Conservation (phyloP, 2,888 invertebrate species). For the Omphaloscelis lunosa region DNA sequence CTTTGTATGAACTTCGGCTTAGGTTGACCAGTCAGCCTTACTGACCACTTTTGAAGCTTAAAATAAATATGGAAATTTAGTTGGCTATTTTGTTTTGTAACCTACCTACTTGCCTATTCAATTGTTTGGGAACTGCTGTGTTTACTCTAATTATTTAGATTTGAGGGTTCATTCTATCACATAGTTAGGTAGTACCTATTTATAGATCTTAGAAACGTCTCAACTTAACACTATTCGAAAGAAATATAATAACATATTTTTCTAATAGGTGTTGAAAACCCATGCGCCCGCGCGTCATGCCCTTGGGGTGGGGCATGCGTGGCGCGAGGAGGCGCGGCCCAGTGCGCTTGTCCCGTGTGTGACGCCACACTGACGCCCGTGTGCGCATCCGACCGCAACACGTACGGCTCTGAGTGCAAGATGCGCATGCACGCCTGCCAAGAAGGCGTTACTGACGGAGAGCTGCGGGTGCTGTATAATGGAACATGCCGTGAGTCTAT, state of each 20-base stretch:
- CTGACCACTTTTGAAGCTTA: conserved; percentile 17
- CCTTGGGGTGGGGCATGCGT: conserved; percentile 93
- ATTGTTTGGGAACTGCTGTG: not conserved
- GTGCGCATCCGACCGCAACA: conserved; percentile 94
- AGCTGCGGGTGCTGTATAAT: conserved; percentile 92
- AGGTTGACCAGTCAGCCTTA: conserved; percentile 16
- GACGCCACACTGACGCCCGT: conserved; percentile 94
- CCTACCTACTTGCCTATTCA: not conserved
- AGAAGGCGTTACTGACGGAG: conserved; percentile 92
- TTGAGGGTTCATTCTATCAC: not conserved
- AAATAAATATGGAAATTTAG: conserved; percentile 32
- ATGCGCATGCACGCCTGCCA: conserved; percentile 95
- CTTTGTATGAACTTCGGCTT: conserved; percentile 35
- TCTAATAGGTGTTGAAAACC: conserved; percentile 88
- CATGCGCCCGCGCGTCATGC: conserved; percentile 91
- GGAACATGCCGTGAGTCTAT: conserved; percentile 87
- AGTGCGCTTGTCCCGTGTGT: conserved; percentile 94
- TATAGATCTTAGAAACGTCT: not conserved
- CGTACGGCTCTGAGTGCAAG: conserved; percentile 95
- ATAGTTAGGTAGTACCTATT: not conserved
- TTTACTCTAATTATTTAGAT: not conserved
- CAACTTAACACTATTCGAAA: not conserved
- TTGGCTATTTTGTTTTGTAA: conserved; percentile 14
- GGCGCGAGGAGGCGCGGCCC: conserved; percentile 91
- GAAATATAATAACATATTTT: not conserved